Evolutionary conservation across 2,888 invertebrate species (phyloP).

Genomic region (Watsonalla cultraria): DNA sequence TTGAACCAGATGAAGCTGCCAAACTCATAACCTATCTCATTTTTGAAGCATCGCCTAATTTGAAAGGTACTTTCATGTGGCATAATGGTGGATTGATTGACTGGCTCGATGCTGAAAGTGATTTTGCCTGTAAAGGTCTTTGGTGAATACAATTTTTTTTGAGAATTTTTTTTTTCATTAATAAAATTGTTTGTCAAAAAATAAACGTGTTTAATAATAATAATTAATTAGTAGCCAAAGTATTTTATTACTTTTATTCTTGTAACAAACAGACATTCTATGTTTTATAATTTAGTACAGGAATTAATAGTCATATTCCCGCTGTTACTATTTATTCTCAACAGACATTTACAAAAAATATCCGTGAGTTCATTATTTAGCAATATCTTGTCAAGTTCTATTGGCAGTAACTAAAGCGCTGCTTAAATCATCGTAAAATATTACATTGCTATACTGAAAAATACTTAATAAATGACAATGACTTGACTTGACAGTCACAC

Average conservation of each 20-base stretch:
- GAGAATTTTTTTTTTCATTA: neutral
- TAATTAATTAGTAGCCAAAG: too few species aligned
- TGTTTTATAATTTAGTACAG: too few species aligned
- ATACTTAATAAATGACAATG: neutral
- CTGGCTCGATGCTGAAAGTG: slow-evolving; percentile 74
- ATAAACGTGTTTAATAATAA: neutral
- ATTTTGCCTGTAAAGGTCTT: slow-evolving; percentile 49
- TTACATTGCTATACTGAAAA: neutral
- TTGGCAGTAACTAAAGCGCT: too few species aligned
- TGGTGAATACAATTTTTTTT: slow-evolving; percentile 25
- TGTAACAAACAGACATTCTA: too few species aligned
- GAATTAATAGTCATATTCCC: too few species aligned
- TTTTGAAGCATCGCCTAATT: slow-evolving; percentile 77
- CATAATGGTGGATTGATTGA: slow-evolving; percentile 76
- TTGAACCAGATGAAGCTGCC: slow-evolving; percentile 79
- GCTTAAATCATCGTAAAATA: too few species aligned
- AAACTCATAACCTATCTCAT: slow-evolving; percentile 80
- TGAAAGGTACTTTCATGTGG: slow-evolving; percentile 84
- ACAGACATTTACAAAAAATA: too few species aligned
- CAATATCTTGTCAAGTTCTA: neutral
- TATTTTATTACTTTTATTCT: too few species aligned
- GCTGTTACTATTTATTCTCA: too few species aligned
- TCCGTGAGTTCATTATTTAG: too few species aligned
- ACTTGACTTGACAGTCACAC: neutral
- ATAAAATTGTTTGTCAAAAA: too few species aligned